Base-by-base conservation (phyloP, 2,888 invertebrate species). In the Megaustenia siamemsis region DNA sequence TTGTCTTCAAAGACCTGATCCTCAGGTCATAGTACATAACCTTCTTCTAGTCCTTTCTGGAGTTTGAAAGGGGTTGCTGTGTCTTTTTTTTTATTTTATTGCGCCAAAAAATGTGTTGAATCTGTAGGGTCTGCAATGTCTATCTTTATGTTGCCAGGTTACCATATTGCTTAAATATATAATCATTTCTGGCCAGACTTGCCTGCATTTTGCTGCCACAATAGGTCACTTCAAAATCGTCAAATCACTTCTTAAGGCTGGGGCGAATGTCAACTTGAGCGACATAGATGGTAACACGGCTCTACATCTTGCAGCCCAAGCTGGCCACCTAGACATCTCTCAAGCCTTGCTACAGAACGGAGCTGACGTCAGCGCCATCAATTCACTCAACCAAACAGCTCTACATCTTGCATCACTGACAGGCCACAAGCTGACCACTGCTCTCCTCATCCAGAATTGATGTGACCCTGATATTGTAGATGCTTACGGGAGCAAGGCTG, bases 281-380 rank as follows among this genome's bases (percentile, higher is more conserved):
- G 91, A 92, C 82, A 87, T 92, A 56, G 90, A 91, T 78, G 92
- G 92, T 15, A 88, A 88, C 85, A 90, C 91, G 15, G 89, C 91
- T 28, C 82, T 92, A 45, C 91, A 92, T 83, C 89, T 90, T 73
- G 89, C 91, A 2, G 87, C 89, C 0, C 80, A 86, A 66, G 83
- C 81, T 5, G 89, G 90, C 38, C 86, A 89, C 32, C n/a, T 85
- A 32, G 88, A 89, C 83, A 90, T 89, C 76, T 76, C 89, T 28
- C 83, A 86, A 35, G 86, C 89, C 69, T 86, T 92, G 12, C 81
- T 91, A 12, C 86, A 89, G 68, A 81, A 89, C 75, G 89, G 89
- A 68, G 90, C 89, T 35, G 84, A 89, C 32, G 86, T 91, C 5
- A 91, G 91, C 82, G 88, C 86, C 63, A 88, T 88, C 12, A 90